These are phyloP conservation scores for Rhamnusium bicolor DNA, from an alignment of 2,888 invertebrate genomes.

Conservation along the genomic window DNA sequence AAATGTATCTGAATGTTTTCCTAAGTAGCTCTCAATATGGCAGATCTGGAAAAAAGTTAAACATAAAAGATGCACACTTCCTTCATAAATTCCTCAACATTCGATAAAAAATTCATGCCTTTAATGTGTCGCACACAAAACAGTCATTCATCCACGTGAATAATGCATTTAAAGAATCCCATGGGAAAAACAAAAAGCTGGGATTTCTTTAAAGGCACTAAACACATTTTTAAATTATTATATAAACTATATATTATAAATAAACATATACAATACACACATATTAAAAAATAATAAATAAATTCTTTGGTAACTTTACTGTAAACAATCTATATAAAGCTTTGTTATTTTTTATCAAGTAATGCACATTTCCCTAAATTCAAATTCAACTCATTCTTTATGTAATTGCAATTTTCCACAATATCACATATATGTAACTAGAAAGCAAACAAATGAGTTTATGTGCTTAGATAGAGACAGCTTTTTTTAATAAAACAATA, in stretches of 20 bases:
- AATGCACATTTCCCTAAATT: conserved; percentile 53
- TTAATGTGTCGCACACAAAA: not conserved
- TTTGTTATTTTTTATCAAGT: conserved; percentile 45
- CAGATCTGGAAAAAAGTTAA: conserved; percentile 46
- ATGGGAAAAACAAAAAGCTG: conserved; percentile 9
- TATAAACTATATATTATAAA: conserved; percentile 55
- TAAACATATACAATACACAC: conserved; percentile 38
- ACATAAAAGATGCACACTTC: conserved; percentile 12
- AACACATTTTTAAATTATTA: conserved; percentile 41
- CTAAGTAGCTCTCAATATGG: conserved; percentile 54
- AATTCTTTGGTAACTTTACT: conserved; percentile 61
- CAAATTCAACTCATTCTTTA: conserved; percentile 33
- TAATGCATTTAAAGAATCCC: conserved; percentile 27
- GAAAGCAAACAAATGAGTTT: conserved; percentile 8
- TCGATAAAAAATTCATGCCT: conserved; percentile 16
- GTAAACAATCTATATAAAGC: conserved; percentile 59
- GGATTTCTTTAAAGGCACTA: conserved; percentile 27
- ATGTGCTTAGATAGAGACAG: conserved; percentile 1
- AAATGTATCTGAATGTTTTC: conserved; percentile 63
- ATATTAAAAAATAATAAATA: conserved; percentile 58
- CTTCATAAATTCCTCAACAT: conserved; percentile 18
- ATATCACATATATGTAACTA: conserved; percentile 51
- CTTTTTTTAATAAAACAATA: not conserved
- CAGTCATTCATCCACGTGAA: conserved; percentile 4
- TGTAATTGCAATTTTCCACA: conserved; percentile 51